phyloP scores from a whole-genome alignment of 2,113 vertebrate genomes.

The Ramphastos sulfuratus region DNA sequence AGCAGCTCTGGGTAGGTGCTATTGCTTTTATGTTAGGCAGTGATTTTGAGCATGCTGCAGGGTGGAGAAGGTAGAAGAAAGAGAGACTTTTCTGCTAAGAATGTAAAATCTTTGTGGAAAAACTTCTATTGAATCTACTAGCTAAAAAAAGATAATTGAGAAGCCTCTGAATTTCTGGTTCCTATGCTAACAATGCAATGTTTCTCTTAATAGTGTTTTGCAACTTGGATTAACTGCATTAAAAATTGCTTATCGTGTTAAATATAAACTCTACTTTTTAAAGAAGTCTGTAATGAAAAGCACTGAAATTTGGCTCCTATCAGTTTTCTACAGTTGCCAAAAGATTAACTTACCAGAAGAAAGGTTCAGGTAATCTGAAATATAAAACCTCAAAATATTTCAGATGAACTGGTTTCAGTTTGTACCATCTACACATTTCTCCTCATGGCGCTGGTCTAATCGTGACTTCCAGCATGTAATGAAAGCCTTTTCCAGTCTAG shows the following conservation, averaged over 20 bases:
- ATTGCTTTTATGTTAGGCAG: not conserved
- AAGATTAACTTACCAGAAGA: not conserved
- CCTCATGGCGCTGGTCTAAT: fast-evolving
- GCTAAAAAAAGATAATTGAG: not conserved
- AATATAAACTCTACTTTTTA: not conserved
- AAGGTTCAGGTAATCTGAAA: not conserved
- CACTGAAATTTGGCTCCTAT: not conserved
- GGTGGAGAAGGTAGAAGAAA: not conserved
- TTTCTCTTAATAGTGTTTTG: not conserved
- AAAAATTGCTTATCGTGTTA: not conserved
- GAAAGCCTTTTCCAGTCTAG: not conserved
- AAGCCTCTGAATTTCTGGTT: not conserved
- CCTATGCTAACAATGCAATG: not conserved
- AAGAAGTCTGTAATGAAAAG: not conserved
- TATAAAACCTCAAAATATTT: not conserved
- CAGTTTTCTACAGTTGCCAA: not conserved
- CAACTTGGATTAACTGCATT: not conserved
- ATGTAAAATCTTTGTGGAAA: not conserved
- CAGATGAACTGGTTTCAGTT: not conserved
- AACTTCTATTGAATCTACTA: not conserved
- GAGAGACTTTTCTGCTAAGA: not conserved
- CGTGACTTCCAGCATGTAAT: not conserved
- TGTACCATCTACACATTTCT: not conserved
- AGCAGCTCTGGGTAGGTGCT: not conserved
- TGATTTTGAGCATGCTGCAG: not conserved